Conservation (phyloP, 2,888 invertebrate genomes). For the Cotesia congregata region DNA sequence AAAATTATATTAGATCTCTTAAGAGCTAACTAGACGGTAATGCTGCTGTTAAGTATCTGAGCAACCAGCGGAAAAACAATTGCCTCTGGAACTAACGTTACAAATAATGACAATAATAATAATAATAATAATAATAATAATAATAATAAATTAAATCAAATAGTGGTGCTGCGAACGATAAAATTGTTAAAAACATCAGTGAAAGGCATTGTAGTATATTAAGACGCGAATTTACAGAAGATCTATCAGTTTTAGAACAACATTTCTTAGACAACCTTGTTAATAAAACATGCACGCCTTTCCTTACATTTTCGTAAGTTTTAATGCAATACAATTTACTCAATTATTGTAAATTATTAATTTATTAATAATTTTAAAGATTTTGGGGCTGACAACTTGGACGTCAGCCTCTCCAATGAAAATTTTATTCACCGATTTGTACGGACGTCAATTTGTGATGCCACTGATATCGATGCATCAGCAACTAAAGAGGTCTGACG, state of each 20-base stretch:
- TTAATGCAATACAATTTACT: not conserved
- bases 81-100: not conserved
- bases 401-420: conserved; percentile 57
- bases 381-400: conserved; percentile 57
- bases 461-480: conserved; percentile 44
- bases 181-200: conserved; percentile 52
- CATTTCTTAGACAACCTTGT: conserved; percentile 58
- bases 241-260: conserved; percentile 65
- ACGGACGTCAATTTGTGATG: conserved; percentile 50
- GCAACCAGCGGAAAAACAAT: not conserved
- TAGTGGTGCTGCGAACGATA: not conserved
- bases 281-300: conserved; percentile 51
- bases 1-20: not conserved
- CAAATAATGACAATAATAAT: not conserved
- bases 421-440: conserved; percentile 51
- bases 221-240: conserved; percentile 64
- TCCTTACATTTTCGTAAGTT: not conserved
- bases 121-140: not conserved
- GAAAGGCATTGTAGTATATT: conserved; percentile 68
- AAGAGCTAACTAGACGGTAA: not conserved
- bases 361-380: conserved; percentile 52
- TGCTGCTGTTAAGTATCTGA: not conserved
- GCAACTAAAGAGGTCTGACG: conserved; percentile 60
- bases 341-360: not conserved
- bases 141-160: not conserved